phyloP scores from a whole-genome alignment of 2,888 invertebrate genomes.

The Mimumesa dahlbomi region DNA sequence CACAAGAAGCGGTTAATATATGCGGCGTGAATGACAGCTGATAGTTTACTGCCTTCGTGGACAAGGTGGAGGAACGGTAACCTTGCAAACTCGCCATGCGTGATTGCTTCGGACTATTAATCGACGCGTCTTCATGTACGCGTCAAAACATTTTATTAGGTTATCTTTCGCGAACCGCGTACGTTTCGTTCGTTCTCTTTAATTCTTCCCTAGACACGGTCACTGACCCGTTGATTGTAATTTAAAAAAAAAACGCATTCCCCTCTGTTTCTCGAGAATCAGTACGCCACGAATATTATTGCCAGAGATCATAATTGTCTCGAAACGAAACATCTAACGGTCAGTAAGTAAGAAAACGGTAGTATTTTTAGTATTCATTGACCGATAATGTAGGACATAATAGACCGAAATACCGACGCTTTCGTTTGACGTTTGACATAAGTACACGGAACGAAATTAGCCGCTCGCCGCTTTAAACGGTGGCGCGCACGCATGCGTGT shows the following conservation, averaged over 20 bases:
- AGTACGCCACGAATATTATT: no score
- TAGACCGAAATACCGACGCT: constrained; percentile 22
- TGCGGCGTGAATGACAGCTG: constrained; percentile 26
- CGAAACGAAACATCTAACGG: no score
- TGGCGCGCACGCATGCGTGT: constrained; percentile 20
- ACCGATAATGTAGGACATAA: no score
- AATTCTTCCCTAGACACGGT: no score
- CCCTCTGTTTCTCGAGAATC: no score
- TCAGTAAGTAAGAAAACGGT: no score
- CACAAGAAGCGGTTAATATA: constrained; percentile 5
- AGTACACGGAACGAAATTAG: constrained; percentile 35
- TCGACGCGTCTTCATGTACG: constrained; percentile 14
- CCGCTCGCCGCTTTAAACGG: constrained; percentile 29
- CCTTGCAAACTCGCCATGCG: constrained; percentile 21
- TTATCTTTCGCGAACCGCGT: no score
- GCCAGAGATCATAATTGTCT: no score
- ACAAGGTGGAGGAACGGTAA: constrained; percentile 29
- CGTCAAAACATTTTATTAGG: background rate
- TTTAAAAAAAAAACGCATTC: no score
- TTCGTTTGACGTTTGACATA: constrained; percentile 33
- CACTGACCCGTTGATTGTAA: no score
- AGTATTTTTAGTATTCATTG: no score
- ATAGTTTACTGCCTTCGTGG: constrained; percentile 30
- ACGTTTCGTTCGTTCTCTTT: no score
- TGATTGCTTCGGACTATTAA: constrained; percentile 31